phyloP scores from a whole-genome alignment of 2,888 invertebrate species.

The Melieria omissa region DNA sequence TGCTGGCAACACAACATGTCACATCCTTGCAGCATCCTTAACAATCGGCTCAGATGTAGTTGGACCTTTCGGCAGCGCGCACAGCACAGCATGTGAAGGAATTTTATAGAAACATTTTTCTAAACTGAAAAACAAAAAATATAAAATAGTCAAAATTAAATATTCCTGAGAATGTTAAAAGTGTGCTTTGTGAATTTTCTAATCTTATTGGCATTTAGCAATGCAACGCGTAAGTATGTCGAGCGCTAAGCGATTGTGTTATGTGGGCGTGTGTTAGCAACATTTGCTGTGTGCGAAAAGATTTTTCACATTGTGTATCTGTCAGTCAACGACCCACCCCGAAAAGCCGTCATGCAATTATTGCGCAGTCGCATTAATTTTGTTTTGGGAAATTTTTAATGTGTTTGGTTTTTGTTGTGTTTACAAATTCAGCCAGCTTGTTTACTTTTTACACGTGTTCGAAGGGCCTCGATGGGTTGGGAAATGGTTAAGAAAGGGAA shows the following conservation, averaged over 20 bases:
- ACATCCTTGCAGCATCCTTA: conserved; percentile 12
- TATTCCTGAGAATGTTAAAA: conserved; percentile 46
- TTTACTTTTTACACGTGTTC: conserved; percentile 7
- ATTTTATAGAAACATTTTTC: conserved; percentile 5
- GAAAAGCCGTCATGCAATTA: too few relatives aligned
- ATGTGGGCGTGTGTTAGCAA: too few relatives aligned
- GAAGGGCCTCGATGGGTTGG: too few relatives aligned
- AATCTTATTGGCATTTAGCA: conserved; percentile 49
- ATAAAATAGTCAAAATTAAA: not conserved
- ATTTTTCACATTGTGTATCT: too few relatives aligned
- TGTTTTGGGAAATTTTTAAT: conserved; percentile 22
- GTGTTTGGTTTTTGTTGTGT: conserved; percentile 25
- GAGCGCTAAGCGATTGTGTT: too few relatives aligned
- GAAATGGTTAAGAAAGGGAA: too few relatives aligned
- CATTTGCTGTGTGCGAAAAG: too few relatives aligned
- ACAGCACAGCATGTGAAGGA: conserved; percentile 19
- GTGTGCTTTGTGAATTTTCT: conserved; percentile 49
- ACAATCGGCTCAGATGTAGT: not conserved
- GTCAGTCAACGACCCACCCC: too few relatives aligned
- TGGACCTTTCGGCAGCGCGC: too few relatives aligned
- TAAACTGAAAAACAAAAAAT: not conserved
- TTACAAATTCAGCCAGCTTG: not conserved
- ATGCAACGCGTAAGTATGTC: conserved; percentile 55
- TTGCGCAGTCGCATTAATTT: conserved; percentile 5
- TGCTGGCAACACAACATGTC: too few relatives aligned